Evolutionary conservation across 2,888 invertebrate species (phyloP), one percentile per base, ranked within the genome.

Genomic region (Hyposoter dolosus): DNA sequence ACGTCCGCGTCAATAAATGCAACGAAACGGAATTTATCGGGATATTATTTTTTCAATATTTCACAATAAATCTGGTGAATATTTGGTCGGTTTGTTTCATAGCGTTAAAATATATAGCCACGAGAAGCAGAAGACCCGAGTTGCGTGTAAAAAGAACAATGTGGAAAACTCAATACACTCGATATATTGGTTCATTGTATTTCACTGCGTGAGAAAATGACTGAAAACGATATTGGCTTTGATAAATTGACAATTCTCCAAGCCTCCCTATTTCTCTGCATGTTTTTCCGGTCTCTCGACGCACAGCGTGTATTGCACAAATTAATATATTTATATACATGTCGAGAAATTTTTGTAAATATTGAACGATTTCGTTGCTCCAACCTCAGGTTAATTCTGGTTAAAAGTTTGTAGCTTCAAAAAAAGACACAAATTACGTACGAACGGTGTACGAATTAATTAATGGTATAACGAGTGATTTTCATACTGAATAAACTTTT

Each of bases 211-310:
- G 65, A 28, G 40, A 53, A 68, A 78, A 76, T 60, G 28, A 45
- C 28, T 35, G 76, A 23, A 71, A 71, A 81, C 56, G 65, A 81
- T 76, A 66, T 32, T 45, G 66, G 71, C 56, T 40, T 40, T 40
- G 80, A 81, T 81, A 77, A 81, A 84, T 84, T 72, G 76, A 72
- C 71, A 71, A 81, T 81, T 77, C 45, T 47, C 71, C 45, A 45
- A 53, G 19, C 65, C 40, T 15, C 50, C 45, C 60, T 45, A 47
- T 74, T 83, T 19, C 35, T 15, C 28, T 17, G 17, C 17, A 40
- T 77, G 10, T 50, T 43, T 43, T 40, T 7, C 40, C 40, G n/a
- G 2, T 23, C 19, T 23, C 35, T 50, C 5, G 35, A 65, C 50
- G n/a, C n/a, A 40, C 35, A 5, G 17, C 32, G 40, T 15, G 15